These are phyloP conservation scores for Lepidothrix coronata DNA, from an alignment of 2,113 vertebrate genomes.

Conservation along the genomic window DNA sequence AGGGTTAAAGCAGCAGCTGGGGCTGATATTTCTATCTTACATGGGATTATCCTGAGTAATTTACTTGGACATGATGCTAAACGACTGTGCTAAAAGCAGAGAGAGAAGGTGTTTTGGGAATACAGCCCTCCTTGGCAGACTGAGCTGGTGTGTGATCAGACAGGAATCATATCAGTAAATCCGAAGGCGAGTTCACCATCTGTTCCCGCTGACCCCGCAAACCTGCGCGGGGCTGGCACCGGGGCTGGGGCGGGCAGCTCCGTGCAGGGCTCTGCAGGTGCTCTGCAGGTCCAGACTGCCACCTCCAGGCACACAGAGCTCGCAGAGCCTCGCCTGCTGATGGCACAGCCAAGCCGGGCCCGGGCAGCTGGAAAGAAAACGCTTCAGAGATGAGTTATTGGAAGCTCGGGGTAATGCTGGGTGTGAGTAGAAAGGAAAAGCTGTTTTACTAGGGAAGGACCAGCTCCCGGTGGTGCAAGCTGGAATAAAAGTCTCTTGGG, in stretches of 20 bases:
- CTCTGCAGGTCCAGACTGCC: constrained; percentile 17
- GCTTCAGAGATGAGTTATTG: not conserved
- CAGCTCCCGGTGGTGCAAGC: not conserved
- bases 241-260: not conserved
- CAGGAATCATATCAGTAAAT: not conserved
- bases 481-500: not conserved
- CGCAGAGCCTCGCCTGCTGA: not conserved
- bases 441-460: not conserved
- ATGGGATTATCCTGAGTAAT: not conserved
- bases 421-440: not conserved
- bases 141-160: not conserved
- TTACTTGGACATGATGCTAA: constrained; percentile 2
- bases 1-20: not conserved
- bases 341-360: not conserved
- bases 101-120: not conserved
- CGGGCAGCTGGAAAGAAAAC: not conserved
- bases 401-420: not conserved
- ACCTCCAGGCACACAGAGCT: not conserved
- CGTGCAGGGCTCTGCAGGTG: not conserved
- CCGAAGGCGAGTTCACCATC: not conserved
- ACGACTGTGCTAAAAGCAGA: not conserved
- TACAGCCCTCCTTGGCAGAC: constrained; percentile 23
- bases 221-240: not conserved
- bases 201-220: not conserved
- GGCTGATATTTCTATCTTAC: not conserved